A percentile compares a stretch with the other conserved stretches of the same genome.
Evolutionary conservation across 2,113 vertebrate species (phyloP).

Genomic region (Bombycilla garrulus): DNA sequence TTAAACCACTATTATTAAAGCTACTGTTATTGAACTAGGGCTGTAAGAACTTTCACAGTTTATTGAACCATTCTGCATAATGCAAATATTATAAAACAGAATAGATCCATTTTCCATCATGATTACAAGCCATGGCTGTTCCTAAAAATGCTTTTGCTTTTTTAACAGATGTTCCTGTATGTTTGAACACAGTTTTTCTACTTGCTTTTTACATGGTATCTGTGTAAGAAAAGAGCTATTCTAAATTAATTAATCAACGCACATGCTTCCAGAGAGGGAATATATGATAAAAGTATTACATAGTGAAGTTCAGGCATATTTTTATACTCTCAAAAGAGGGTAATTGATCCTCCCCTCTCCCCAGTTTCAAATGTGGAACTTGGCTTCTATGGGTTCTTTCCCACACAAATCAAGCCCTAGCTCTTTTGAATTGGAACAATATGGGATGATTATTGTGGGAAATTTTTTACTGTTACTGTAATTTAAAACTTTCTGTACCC

Average conservation of each 20-base stretch:
- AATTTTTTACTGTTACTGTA: slow-evolving; percentile 62
- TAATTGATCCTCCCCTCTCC: slow-evolving; percentile 34
- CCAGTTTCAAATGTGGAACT: slow-evolving; percentile 47
- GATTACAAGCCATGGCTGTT: neutral
- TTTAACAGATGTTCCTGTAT: neutral
- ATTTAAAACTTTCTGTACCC: slow-evolving; percentile 70
- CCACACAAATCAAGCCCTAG: slow-evolving; percentile 27
- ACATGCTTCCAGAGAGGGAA: neutral
- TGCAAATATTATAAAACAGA: neutral
- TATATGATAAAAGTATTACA: neutral
- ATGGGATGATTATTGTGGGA: slow-evolving; percentile 63
- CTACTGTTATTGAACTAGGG: neutral
- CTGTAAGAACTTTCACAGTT: neutral
- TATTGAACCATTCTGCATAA: neutral
- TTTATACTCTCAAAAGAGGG: slow-evolving; percentile 20
- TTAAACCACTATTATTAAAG: neutral
- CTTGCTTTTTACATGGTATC: neutral
- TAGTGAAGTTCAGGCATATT: neutral
- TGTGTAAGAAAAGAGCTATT: neutral
- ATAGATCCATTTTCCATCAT: neutral
- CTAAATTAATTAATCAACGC: neutral
- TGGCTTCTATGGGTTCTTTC: slow-evolving; percentile 52
- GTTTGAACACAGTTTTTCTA: neutral
- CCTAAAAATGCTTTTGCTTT: neutral
- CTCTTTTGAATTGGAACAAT: slow-evolving; percentile 61